Conservation (phyloP, 2,797 vertebrate species). For the Lemur catta region DNA sequence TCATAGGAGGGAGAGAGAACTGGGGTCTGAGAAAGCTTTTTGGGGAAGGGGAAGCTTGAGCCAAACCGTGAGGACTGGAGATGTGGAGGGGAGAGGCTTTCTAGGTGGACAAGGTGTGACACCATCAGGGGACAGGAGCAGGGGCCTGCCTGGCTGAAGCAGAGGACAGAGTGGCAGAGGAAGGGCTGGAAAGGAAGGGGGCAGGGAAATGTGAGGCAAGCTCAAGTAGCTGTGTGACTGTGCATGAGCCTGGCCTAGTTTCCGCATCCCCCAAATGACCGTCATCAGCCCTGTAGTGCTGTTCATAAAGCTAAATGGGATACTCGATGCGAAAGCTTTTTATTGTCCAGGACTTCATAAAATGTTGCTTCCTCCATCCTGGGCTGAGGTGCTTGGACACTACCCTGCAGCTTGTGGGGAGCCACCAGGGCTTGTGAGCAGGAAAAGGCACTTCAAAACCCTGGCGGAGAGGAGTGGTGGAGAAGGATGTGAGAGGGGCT, state of each 20-base stretch:
- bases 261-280: not conserved
- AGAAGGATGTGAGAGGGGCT: not conserved
- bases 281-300: not conserved
- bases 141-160: not conserved
- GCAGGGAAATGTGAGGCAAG: accelerated
- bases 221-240: not conserved
- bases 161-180: not conserved
- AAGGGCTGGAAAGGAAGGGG: not conserved
- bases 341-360: not conserved
- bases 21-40: not conserved
- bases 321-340: not conserved
- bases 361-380: not conserved
- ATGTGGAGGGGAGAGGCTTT: not conserved
- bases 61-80: not conserved
- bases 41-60: not conserved
- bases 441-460: not conserved
- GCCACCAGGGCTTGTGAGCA: not conserved
- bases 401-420: not conserved
- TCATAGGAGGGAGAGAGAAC: not conserved
- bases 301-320: not conserved
- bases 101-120: not conserved
- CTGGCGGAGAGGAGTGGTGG: not conserved
- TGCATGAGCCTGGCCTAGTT: not conserved
- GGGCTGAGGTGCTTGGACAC: not conserved
- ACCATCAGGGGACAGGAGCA: not conserved